These are phyloP conservation scores for Diplosoma virens DNA, from an alignment of 23 tunicate species.

Conservation along the genomic window DNA sequence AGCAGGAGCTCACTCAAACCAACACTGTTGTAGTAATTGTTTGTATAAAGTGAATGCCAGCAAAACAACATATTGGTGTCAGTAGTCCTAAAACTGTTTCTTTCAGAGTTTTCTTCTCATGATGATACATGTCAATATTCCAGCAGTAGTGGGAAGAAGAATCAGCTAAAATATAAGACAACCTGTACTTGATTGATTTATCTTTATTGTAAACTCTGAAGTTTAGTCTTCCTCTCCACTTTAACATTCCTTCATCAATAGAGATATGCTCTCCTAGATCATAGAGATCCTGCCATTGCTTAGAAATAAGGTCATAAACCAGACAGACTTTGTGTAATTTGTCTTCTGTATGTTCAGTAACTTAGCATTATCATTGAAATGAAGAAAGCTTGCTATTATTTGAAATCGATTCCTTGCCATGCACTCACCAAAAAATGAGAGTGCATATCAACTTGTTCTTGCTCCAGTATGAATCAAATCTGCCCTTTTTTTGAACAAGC, in stretches of 20 bases:
- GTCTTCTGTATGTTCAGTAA: background rate
- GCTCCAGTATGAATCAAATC: background rate
- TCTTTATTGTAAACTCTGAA: slow-evolving; percentile 29
- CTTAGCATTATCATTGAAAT: background rate
- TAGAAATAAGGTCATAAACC: background rate
- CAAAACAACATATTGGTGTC: background rate
- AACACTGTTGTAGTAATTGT: slow-evolving; percentile 32
- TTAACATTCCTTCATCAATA: slow-evolving; percentile 36
- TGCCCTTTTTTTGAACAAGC: background rate
- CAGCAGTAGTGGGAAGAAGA: slow-evolving; percentile 21
- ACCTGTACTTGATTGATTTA: slow-evolving; percentile 30
- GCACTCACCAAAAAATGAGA: background rate
- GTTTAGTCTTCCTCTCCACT: slow-evolving; percentile 27
- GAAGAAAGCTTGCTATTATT: background rate
- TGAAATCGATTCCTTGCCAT: background rate
- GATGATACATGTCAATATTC: slow-evolving; percentile 26
- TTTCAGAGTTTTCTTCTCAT: slow-evolving; percentile 7
- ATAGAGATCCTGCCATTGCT: slow-evolving; percentile 12
- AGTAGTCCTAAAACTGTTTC: slow-evolving; percentile 12
- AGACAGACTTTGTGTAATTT: slow-evolving; percentile 11
- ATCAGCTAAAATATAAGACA: slow-evolving; percentile 31
- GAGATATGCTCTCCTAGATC: slow-evolving; percentile 40
- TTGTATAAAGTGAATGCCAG: slow-evolving; percentile 26
- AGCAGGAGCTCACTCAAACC: slow-evolving; percentile 18
- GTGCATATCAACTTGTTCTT: background rate